Percentiles rank a stretch among this genome's conserved stretches.
Conservation (phyloP, 2,888 invertebrate genomes). For the Rhopalosiphum nymphaeae region DNA sequence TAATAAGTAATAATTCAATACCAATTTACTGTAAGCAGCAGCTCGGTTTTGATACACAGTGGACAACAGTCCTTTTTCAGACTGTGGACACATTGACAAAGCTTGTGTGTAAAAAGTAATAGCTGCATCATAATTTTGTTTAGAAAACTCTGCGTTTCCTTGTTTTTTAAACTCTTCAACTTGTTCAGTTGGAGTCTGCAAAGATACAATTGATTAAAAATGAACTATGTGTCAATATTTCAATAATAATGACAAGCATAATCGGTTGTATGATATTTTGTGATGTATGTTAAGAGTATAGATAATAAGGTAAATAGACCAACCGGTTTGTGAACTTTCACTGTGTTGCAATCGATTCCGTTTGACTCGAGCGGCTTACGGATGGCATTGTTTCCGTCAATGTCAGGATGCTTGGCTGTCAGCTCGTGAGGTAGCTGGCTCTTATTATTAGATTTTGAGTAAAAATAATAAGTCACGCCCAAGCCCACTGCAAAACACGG, state of each 20-base stretch:
- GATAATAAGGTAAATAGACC: not conserved
- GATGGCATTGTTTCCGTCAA: not conserved
- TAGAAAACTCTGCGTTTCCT: conserved; percentile 89
- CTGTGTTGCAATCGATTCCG: not conserved
- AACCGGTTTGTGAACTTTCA: conserved; percentile 16
- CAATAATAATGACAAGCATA: not conserved
- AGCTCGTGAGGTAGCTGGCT: not conserved
- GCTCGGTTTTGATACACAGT: conserved; percentile 98
- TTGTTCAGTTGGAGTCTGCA: conserved; percentile 67
- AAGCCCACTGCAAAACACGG: conserved; percentile 53
- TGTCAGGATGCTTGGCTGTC: not conserved
- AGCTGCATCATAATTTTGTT: conserved; percentile 91
- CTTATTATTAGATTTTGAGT: not conserved
- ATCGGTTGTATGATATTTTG: not conserved
- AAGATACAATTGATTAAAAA: not conserved
- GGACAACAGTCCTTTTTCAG: conserved; percentile 82
- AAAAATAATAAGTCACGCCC: conserved; percentile 50
- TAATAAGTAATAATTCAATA: conserved; percentile 68
- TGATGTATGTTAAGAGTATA: not conserved
- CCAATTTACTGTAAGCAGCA: conserved; percentile 93
- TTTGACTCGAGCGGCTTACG: not conserved
- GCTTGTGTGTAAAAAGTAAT: conserved; percentile 91
- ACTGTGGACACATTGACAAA: conserved; percentile 87
- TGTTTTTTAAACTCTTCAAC: conserved; percentile 87
- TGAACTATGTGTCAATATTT: not conserved